These are phyloP conservation scores for Petrocephalus zakoni DNA, from an alignment of 2,113 vertebrate genomes.

Conservation along the genomic window DNA sequence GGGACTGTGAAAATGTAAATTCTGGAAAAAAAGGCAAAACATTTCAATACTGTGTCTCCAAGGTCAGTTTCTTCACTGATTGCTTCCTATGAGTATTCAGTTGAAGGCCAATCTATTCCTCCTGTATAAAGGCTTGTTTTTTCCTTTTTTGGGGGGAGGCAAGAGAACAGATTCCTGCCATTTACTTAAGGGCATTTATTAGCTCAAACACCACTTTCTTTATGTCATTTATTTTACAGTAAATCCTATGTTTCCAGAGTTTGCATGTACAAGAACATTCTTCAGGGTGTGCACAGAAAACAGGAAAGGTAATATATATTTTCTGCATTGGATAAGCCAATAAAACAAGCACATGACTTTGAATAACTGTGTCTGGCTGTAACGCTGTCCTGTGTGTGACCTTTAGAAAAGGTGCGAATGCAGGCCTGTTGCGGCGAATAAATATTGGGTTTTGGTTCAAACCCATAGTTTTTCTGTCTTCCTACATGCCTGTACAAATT, in stretches of 20 bases:
- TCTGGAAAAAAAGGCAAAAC: conserved; percentile 58
- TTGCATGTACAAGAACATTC: background rate
- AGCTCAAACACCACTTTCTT: background rate
- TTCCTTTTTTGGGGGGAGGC: background rate
- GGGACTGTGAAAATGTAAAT: conserved; percentile 65
- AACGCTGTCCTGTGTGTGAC: conserved; percentile 59
- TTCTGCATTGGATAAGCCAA: background rate
- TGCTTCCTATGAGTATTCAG: conserved; percentile 49
- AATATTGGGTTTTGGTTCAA: no score
- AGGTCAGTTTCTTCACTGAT: conserved; percentile 42
- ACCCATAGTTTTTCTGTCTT: no score
- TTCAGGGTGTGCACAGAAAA: background rate
- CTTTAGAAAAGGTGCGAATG: conserved; percentile 54
- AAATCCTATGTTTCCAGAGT: background rate
- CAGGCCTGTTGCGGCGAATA: no score
- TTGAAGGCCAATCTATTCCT: conserved; percentile 56
- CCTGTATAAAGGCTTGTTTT: background rate
- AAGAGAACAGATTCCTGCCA: background rate
- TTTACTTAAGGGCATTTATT: background rate
- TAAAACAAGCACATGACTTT: background rate
- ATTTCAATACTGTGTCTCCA: conserved; percentile 23
- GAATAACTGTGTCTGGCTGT: background rate
- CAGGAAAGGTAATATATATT: background rate
- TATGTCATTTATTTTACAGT: background rate
- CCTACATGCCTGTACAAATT: background rate